Conservation (phyloP, 2,797 vertebrate species). For the Crenichthys baileyi region DNA sequence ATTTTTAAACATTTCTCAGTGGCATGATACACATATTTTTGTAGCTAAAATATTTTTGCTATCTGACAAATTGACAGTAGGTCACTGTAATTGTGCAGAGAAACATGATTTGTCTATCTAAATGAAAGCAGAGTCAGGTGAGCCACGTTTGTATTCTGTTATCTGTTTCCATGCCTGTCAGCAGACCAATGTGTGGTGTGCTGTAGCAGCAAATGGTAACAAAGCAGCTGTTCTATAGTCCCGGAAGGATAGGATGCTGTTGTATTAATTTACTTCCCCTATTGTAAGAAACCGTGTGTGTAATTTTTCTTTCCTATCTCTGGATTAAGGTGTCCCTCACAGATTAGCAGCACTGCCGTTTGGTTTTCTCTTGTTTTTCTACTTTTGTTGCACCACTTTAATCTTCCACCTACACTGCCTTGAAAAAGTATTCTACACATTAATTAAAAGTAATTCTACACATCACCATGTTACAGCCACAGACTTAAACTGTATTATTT, state of each 20-base stretch:
- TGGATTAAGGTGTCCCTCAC: slow-evolving; percentile 13
- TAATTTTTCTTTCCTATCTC: not conserved
- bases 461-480: not conserved
- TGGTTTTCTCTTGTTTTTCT: not conserved
- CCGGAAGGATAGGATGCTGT: slow-evolving; percentile 10
- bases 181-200: slow-evolving; percentile 34
- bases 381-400: not conserved
- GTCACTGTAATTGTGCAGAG: not conserved
- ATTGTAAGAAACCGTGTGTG: slow-evolving; percentile 19
- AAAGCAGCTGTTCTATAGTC: slow-evolving; percentile 25
- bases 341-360: not conserved
- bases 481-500: not conserved
- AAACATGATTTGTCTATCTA: slow-evolving; percentile 1
- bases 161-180: slow-evolving; percentile 23
- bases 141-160: slow-evolving; percentile 11
- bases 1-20: not conserved
- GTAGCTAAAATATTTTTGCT: not conserved
- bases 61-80: slow-evolving; percentile 1
- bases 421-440: not conserved
- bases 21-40: not conserved
- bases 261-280: slow-evolving; percentile 14
- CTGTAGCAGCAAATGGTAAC: slow-evolving; percentile 31
- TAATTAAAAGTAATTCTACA: not conserved
- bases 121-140: slow-evolving; percentile 11
- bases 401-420: not conserved